Percentiles rank a stretch among this genome's conserved stretches.
These are phyloP conservation scores for Griposia aprilina DNA, from an alignment of 2,888 invertebrate species.

Conservation along the genomic window DNA sequence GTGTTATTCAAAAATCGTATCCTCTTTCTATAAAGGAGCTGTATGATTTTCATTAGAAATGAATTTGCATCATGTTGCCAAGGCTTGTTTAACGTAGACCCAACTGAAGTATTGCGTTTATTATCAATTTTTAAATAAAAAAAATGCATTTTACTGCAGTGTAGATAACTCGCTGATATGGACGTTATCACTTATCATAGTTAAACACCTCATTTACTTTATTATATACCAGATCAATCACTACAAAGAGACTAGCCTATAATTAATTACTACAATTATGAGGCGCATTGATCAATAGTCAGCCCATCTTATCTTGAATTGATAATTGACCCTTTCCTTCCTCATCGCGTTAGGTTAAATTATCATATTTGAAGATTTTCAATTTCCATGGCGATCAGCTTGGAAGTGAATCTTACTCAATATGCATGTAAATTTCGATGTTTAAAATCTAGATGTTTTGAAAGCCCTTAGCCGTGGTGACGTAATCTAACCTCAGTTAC, in stretches of 20 bases:
- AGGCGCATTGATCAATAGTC: background rate
- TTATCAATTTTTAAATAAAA: conserved; percentile 25
- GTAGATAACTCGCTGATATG: conserved; percentile 29
- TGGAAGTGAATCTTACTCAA: background rate
- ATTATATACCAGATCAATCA: conserved; percentile 17
- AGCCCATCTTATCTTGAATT: background rate
- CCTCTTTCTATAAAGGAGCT: background rate
- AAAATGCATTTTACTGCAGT: conserved; percentile 22
- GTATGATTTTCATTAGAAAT: background rate
- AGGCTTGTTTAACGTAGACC: background rate
- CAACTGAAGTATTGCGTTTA: background rate
- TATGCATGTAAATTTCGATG: conserved; percentile 9
- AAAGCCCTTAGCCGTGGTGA: conserved; percentile 47
- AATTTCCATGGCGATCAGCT: background rate
- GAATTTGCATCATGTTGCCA: background rate
- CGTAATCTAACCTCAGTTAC: conserved; percentile 62
- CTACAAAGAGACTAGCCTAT: background rate
- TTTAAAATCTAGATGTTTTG: conserved; percentile 37
- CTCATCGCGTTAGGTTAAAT: too few species aligned
- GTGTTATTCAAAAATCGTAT: too few species aligned
- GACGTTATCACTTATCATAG: conserved; percentile 22
- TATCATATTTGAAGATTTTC: background rate
- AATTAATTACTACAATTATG: conserved; percentile 1
- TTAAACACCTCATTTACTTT: conserved; percentile 15
- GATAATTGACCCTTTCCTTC: background rate